Conservation (phyloP, 2,113 vertebrate species). For the Glaucidium brasilianum region DNA sequence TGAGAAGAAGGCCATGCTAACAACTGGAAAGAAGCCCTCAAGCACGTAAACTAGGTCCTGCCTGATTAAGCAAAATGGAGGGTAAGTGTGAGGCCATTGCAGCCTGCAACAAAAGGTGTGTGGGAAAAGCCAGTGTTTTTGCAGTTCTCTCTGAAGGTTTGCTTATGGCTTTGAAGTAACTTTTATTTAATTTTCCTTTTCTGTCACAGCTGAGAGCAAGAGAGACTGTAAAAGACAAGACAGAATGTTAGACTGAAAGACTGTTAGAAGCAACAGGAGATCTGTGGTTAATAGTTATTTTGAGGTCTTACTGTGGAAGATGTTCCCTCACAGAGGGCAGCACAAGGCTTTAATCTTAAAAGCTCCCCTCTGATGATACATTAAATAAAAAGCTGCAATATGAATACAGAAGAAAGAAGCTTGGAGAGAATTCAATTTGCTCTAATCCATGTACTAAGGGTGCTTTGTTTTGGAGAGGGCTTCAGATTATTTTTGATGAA, state of each 20-base stretch:
- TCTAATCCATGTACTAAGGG: not conserved
- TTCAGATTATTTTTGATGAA: not conserved
- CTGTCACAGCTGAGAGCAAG: not conserved
- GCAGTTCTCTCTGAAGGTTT: not conserved
- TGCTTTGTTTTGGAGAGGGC: not conserved
- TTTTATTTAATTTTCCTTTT: not conserved
- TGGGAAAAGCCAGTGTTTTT: not conserved
- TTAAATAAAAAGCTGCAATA: not conserved
- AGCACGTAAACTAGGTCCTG: not conserved
- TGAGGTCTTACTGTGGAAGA: not conserved
- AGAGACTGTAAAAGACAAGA: not conserved
- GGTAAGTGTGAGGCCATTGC: not conserved
- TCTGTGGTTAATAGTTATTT: not conserved
- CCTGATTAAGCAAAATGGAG: not conserved
- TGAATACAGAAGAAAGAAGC: not conserved
- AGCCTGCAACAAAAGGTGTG: not conserved
- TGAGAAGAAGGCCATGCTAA: not conserved
- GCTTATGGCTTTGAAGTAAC: not conserved
- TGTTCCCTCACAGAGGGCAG: not conserved
- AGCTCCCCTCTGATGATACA: not conserved
- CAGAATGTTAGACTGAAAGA: not conserved
- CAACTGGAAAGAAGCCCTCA: not conserved
- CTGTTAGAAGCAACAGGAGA: not conserved
- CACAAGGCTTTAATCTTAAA: not conserved
- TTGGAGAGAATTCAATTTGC: not conserved